A percentile compares a stretch with the other conserved stretches of the same genome.
Conservation (phyloP, 2,113 vertebrate genomes). For the Mixornis gularis region DNA sequence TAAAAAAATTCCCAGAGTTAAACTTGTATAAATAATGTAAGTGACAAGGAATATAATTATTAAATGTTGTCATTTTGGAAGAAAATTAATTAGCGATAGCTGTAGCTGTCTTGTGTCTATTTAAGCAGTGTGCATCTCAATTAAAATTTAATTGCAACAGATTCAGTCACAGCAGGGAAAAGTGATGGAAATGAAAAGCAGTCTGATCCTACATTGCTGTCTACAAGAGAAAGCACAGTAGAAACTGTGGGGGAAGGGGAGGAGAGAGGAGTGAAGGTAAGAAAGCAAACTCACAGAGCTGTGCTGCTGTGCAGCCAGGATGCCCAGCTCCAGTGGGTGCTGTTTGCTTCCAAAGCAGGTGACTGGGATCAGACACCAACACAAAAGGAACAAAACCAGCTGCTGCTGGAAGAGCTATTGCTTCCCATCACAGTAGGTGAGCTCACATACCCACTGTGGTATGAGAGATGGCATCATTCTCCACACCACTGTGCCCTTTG, state of each 20-base stretch:
- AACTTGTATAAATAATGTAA: constrained; percentile 56
- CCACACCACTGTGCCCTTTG: background rate
- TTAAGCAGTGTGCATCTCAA: constrained; percentile 75
- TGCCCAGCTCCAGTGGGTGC: background rate
- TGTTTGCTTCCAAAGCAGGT: background rate
- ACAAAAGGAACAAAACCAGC: background rate
- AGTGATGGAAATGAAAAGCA: constrained; percentile 40
- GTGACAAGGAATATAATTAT: constrained; percentile 67
- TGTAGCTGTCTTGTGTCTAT: constrained; percentile 73
- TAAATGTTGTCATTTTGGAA: constrained; percentile 75
- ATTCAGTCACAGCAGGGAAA: constrained; percentile 71
- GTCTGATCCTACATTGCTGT: background rate
- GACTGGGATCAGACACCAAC: background rate
- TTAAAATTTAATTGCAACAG: constrained; percentile 77
- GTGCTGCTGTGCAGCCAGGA: background rate
- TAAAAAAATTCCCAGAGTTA: constrained; percentile 49
- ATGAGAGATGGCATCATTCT: background rate
- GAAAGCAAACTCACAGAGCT: background rate
- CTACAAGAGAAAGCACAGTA: background rate
- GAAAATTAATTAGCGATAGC: constrained; percentile 77
- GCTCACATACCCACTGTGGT: background rate
- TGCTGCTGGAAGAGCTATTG: background rate
- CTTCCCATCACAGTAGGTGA: background rate
- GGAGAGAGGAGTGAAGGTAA: background rate
- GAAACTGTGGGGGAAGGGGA: background rate